Percentiles rank a stretch among this genome's conserved stretches.
These are phyloP conservation scores for Caenorhabditis panamensis DNA, from an alignment of 2,888 invertebrate species.

Conservation along the genomic window DNA sequence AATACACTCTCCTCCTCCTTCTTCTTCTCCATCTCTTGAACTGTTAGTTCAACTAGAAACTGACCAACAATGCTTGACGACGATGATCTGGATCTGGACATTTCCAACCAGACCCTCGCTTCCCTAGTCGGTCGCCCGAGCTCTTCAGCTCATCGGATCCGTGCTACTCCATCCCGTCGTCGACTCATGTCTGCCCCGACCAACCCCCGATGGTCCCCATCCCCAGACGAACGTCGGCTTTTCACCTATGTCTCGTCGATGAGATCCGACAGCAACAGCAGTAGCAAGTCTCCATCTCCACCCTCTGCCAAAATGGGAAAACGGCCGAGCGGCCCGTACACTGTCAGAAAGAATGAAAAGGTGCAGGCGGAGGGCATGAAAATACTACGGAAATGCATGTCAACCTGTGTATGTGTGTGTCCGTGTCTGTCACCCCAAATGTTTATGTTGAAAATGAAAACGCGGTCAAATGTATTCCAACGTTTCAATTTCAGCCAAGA, in stretches of 20 bases:
- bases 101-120: conserved; percentile 40
- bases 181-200: conserved; percentile 49
- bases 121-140: conserved; percentile 34
- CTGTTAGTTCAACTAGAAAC: not conserved
- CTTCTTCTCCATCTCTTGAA: not conserved
- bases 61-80: conserved; percentile 24
- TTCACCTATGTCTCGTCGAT: conserved; percentile 30
- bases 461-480: not conserved
- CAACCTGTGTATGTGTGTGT: conserved; percentile 4
- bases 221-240: conserved; percentile 38
- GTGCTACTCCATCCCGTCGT: conserved; percentile 51
- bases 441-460: conserved; percentile 13
- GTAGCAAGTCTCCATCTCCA: conserved; percentile 55
- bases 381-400: conserved; percentile 12
- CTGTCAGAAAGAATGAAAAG: conserved; percentile 37
- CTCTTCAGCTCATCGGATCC: conserved; percentile 29
- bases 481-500: conserved; percentile 55
- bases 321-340: conserved; percentile 35
- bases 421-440: not conserved
- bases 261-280: conserved; percentile 22
- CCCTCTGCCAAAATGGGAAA: conserved; percentile 41
- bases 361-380: conserved; percentile 5
- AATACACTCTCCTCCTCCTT: not conserved
- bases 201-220: conserved; percentile 42
- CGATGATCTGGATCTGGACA: conserved; percentile 35